Conservation (phyloP, 2,113 vertebrate species). For the Sardina pilchardus region DNA sequence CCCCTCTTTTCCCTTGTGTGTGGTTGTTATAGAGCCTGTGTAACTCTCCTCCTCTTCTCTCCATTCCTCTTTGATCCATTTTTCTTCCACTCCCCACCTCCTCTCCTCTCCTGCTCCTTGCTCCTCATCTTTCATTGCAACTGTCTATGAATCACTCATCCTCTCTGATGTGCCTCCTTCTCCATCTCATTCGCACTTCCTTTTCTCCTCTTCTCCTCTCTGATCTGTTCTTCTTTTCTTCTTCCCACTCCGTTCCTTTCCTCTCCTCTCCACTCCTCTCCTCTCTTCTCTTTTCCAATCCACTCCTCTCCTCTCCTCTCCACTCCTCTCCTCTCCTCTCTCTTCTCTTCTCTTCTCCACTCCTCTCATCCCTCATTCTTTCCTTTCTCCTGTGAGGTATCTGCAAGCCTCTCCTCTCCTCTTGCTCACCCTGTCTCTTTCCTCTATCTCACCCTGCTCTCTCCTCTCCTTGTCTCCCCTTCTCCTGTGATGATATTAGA, state of each 20-base stretch:
- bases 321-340: neutral
- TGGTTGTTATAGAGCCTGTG: too few relatives aligned
- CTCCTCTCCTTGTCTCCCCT: neutral
- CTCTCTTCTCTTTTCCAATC: neutral
- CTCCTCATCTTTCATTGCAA: too few relatives aligned
- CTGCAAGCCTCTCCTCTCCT: conserved; percentile 9
- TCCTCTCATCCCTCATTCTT: conserved; percentile 1
- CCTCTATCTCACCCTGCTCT: neutral
- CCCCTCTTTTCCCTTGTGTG: too few relatives aligned
- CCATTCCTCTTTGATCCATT: too few relatives aligned
- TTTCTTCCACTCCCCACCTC: too few relatives aligned
- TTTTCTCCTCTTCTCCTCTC: neutral
- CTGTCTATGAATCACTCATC: too few relatives aligned
- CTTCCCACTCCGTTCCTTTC: neutral
- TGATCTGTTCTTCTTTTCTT: neutral
- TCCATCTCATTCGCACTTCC: too few relatives aligned
- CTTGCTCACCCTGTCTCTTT: too few relatives aligned
- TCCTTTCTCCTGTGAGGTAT: too few relatives aligned
- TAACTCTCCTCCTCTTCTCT: too few relatives aligned
- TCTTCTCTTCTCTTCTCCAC: neutral
- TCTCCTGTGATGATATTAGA: too few relatives aligned
- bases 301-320: neutral
- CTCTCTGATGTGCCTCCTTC: too few relatives aligned
- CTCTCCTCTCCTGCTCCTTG: neutral
- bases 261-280: neutral